A percentile compares a stretch with the other conserved stretches of the same genome.
These are phyloP conservation scores for Aegotheles bennettii DNA, from an alignment of 2,113 vertebrate species.

Conservation along the genomic window DNA sequence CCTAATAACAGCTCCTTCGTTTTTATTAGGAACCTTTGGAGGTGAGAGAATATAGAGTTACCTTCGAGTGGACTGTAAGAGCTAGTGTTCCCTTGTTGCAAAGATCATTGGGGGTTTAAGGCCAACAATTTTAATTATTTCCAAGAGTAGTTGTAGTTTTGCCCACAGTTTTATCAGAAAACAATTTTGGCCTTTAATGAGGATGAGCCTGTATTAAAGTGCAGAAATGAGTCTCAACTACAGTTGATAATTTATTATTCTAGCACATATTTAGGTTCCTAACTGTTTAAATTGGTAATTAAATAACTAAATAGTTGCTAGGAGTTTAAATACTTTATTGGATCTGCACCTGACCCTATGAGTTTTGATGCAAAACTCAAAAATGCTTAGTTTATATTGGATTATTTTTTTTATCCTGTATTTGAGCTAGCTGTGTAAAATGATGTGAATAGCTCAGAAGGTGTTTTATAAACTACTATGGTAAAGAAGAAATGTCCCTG, in stretches of 20 bases:
- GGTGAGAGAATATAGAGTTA: not conserved
- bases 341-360: not conserved
- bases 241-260: not conserved
- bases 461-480: not conserved
- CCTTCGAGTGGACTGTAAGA: not conserved
- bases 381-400: not conserved
- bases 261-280: not conserved
- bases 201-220: not conserved
- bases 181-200: not conserved
- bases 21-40: not conserved
- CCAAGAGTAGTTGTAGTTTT: not conserved
- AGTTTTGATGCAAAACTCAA: not conserved
- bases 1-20: not conserved
- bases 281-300: not conserved
- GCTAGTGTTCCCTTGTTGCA: not conserved
- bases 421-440: not conserved
- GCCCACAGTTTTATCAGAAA: not conserved
- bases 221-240: not conserved
- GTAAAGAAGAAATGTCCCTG: not conserved
- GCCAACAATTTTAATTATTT: conserved; percentile 12
- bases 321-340: not conserved
- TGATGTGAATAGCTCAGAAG: not conserved
- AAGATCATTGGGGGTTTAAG: not conserved
- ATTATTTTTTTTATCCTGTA: not conserved
- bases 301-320: not conserved